phyloP scores from a whole-genome alignment of 2,113 vertebrate genomes.

The Puffinus mauretanicus region DNA sequence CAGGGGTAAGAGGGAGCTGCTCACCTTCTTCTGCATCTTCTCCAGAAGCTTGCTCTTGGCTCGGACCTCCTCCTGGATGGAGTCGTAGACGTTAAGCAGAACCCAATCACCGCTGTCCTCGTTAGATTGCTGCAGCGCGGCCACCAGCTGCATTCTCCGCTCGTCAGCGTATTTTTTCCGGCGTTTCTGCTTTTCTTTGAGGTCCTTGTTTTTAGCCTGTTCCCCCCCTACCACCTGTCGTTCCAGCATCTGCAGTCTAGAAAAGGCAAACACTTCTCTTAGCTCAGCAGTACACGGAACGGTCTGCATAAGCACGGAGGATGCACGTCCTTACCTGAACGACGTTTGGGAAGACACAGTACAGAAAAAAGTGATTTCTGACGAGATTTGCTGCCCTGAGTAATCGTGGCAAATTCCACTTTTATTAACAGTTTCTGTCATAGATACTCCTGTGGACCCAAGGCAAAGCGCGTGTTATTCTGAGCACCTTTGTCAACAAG shows the following conservation, averaged over 20 bases:
- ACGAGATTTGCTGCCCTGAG: neutral
- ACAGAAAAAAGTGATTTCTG: neutral
- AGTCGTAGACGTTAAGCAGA: slow-evolving; percentile 81
- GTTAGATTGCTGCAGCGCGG: slow-evolving; percentile 71
- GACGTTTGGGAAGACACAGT: neutral
- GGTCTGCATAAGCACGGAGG: accelerated
- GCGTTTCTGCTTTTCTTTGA: slow-evolving; percentile 77
- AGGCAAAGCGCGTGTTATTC: neutral
- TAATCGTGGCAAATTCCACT: neutral
- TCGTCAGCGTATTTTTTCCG: slow-evolving; percentile 78
- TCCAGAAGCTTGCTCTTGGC: slow-evolving; percentile 83
- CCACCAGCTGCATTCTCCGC: slow-evolving; percentile 78
- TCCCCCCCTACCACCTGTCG: slow-evolving; percentile 84
- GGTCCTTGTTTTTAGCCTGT: slow-evolving; percentile 85
- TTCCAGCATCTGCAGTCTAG: slow-evolving; percentile 87
- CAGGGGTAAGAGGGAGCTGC: neutral
- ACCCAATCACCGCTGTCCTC: slow-evolving; percentile 80
- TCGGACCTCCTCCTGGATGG: slow-evolving; percentile 86
- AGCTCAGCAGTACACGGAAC: neutral
- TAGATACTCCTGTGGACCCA: neutral
- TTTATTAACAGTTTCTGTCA: neutral
- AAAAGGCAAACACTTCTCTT: neutral
- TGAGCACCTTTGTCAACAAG: neutral
- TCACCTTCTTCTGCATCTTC: slow-evolving; percentile 85
- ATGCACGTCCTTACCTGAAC: accelerated